Evolutionary conservation across 2,797 vertebrate species (phyloP).

Genomic region (Acanthopagrus latus): DNA sequence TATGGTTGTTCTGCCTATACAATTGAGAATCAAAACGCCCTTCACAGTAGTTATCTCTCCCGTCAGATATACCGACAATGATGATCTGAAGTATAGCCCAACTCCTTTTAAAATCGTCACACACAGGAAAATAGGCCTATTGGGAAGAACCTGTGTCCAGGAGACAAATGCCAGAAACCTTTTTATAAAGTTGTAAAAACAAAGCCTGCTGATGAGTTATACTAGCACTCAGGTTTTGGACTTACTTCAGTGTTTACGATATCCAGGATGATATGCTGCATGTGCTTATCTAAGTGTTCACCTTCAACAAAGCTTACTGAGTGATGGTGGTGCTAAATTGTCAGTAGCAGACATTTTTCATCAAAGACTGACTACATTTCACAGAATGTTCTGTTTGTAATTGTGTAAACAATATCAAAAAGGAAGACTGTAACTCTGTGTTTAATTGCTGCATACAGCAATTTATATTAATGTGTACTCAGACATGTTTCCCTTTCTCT

Average conservation of each 20-base stretch:
- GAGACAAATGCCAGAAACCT: slow-evolving; percentile 62
- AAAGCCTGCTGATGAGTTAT: slow-evolving; percentile 62
- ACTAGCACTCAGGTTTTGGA: slow-evolving; percentile 57
- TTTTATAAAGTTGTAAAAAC: slow-evolving; percentile 69
- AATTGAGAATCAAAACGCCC: slow-evolving; percentile 3
- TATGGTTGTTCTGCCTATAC: slow-evolving; percentile 15
- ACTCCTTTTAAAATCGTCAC: slow-evolving; percentile 24
- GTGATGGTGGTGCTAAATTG: slow-evolving; percentile 54
- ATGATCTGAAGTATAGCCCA: slow-evolving; percentile 29
- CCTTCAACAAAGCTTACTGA: slow-evolving; percentile 52
- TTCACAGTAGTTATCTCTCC: slow-evolving; percentile 30
- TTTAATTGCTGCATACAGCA: slow-evolving; percentile 17
- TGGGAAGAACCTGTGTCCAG: slow-evolving; percentile 36
- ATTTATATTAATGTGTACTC: slow-evolving; percentile 1
- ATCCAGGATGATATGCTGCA: slow-evolving; percentile 54
- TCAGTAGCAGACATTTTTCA: slow-evolving; percentile 53
- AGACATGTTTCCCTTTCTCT: neutral
- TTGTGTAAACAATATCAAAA: slow-evolving; percentile 67
- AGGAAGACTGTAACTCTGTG: slow-evolving; percentile 44
- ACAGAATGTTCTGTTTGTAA: slow-evolving; percentile 65
- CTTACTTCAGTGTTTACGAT: slow-evolving; percentile 54
- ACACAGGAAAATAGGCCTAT: slow-evolving; percentile 39
- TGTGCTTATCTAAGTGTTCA: slow-evolving; percentile 52
- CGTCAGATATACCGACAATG: slow-evolving; percentile 37
- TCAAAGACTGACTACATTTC: slow-evolving; percentile 65